phyloP scores from a whole-genome alignment of 2,888 invertebrate genomes.

The Polydrusus tereticollis region DNA sequence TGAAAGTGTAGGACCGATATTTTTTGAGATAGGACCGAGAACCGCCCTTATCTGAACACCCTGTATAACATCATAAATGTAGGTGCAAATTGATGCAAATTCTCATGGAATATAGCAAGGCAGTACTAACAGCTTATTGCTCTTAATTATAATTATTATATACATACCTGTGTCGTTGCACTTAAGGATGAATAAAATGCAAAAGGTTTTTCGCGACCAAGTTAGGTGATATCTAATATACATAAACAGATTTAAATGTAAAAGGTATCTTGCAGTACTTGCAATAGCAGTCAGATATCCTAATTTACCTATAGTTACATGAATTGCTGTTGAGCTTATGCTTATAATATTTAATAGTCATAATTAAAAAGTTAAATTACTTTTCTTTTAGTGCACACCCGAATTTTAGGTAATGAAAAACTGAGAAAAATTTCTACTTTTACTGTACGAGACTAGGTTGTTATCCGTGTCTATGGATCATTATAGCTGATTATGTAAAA shows the following conservation, averaged over 20 bases:
- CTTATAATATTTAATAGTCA: neutral
- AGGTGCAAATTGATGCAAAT: conserved; percentile 1
- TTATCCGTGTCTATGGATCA: too few species aligned
- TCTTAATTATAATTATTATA: neutral
- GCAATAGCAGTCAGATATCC: neutral
- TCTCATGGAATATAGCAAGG: neutral
- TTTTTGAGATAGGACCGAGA: too few species aligned
- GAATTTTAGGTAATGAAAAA: neutral
- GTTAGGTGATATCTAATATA: neutral
- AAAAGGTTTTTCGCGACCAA: neutral
- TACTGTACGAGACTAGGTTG: too few species aligned
- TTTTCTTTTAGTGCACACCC: neutral
- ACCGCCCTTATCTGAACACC: too few species aligned
- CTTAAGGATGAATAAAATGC: neutral
- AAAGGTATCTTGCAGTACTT: neutral
- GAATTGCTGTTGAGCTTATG: neutral
- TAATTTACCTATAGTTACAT: neutral
- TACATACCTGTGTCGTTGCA: neutral
- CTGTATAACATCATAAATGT: neutral
- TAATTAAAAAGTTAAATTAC: neutral
- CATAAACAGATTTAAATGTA: neutral
- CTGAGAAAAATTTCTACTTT: too few species aligned
- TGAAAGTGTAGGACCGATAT: too few species aligned
- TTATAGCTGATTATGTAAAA: too few species aligned
- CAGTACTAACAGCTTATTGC: neutral